A percentile compares a stretch with the other conserved stretches of the same genome.
Evolutionary conservation across 2,113 vertebrate genomes (phyloP).

Genomic region (Galbula dea): DNA sequence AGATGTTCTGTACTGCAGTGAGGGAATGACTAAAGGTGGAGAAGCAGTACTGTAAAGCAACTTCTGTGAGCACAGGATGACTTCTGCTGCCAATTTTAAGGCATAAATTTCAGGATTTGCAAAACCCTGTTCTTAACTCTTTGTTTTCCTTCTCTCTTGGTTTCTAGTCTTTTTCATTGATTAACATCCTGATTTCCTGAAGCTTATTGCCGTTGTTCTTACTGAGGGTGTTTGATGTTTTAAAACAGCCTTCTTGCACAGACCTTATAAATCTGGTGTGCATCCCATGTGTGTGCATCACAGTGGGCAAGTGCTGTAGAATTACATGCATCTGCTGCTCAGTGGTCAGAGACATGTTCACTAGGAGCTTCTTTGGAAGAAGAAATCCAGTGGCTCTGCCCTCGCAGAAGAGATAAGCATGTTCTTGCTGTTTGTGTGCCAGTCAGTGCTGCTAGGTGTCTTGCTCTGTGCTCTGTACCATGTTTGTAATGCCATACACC

Average conservation of each 20-base stretch:
- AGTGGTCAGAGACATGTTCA: not conserved
- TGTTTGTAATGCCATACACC: not conserved
- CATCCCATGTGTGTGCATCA: not conserved
- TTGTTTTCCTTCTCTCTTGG: not conserved
- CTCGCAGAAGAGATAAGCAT: accelerated
- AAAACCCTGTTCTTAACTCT: not conserved
- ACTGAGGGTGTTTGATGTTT: not conserved
- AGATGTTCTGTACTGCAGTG: not conserved
- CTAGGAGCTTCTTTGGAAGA: not conserved
- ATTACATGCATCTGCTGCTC: not conserved
- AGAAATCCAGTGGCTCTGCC: not conserved
- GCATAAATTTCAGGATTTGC: not conserved
- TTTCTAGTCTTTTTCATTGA: not conserved
- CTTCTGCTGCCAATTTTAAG: not conserved
- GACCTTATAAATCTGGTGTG: not conserved
- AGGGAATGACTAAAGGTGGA: accelerated
- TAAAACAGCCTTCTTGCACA: not conserved
- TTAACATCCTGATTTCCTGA: not conserved
- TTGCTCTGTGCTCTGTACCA: accelerated
- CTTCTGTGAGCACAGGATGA: not conserved
- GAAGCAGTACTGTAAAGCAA: not conserved
- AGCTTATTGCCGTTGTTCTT: not conserved
- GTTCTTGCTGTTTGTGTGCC: not conserved
- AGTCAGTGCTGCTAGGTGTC: accelerated
- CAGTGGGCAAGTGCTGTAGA: not conserved